These are phyloP conservation scores for Rhynchotus rufescens DNA, from an alignment of 2,797 vertebrate species.

Conservation along the genomic window DNA sequence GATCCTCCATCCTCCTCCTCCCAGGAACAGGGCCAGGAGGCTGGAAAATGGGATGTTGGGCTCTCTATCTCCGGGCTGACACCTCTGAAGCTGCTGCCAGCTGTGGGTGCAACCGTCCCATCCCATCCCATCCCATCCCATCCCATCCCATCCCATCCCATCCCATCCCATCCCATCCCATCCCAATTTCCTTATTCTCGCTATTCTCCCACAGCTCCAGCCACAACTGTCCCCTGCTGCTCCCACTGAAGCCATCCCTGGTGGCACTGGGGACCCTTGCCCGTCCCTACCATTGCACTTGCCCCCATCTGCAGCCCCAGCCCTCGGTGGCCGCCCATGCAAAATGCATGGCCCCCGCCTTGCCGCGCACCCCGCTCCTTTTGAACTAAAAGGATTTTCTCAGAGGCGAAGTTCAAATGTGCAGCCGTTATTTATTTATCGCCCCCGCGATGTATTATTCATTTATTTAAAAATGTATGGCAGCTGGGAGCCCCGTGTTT, in stretches of 20 bases:
- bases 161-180: too few relatives aligned
- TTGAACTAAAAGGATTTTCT: constrained; percentile 70
- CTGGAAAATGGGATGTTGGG: not conserved
- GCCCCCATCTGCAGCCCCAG: not conserved
- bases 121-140: too few relatives aligned
- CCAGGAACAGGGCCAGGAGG: not conserved
- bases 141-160: too few relatives aligned
- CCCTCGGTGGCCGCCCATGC: constrained; percentile 52
- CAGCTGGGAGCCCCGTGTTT: constrained; percentile 58
- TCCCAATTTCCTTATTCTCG: too few relatives aligned
- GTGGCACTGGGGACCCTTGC: not conserved
- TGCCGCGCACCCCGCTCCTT: constrained; percentile 36
- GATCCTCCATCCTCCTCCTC: not conserved
- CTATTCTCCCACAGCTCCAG: too few relatives aligned
- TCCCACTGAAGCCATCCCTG: constrained; percentile 58
- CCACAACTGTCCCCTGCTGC: fast-evolving
- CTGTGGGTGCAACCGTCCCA: not conserved
- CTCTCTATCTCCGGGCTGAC: not conserved
- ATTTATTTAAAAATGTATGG: constrained; percentile 74
- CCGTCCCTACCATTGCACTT: not conserved
- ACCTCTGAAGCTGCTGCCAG: fast-evolving
- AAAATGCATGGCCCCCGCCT: constrained; percentile 53
- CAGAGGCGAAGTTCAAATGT: constrained; percentile 70
- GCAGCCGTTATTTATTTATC: constrained; percentile 70
- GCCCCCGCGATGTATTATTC: constrained; percentile 62